Evolutionary conservation across 2,888 invertebrate genomes (phyloP).

Genomic region (Synergus laeviventris): DNA sequence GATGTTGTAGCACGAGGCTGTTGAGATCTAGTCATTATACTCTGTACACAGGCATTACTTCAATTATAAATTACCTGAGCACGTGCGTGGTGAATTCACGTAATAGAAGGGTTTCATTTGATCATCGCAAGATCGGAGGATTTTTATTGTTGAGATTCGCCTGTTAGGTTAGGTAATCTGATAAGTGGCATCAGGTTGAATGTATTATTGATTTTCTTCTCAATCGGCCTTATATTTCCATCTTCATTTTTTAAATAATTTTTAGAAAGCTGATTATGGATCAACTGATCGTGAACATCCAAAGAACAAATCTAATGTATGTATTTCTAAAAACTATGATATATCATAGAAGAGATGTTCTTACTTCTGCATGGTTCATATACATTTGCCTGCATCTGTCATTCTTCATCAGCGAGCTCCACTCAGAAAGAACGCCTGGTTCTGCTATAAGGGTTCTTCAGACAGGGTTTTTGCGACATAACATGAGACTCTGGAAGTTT

Average conservation of each 20-base stretch:
- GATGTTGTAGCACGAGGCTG: conserved; percentile 19
- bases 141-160: conserved; percentile 2
- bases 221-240: background rate
- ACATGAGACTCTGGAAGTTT: background rate
- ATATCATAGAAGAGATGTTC: background rate
- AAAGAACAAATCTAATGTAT: background rate
- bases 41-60: conserved; percentile 24
- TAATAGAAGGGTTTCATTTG: background rate
- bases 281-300: background rate
- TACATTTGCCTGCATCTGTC: background rate
- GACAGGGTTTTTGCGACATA: background rate
- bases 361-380: background rate
- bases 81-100: background rate
- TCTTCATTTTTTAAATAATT: background rate
- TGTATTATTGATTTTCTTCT: background rate
- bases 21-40: conserved; percentile 28
- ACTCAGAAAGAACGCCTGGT: background rate
- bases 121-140: conserved; percentile 15
- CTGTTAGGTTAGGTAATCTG: conserved; percentile 22
- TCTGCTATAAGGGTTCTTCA: background rate
- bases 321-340: background rate
- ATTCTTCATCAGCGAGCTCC: background rate
- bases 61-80: conserved; percentile 38
- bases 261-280: background rate
- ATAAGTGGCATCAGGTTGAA: conserved; percentile 2